A percentile compares a stretch with the other conserved stretches of the same genome.
Conservation (phyloP, 92 coral and sea anemone genomes). For the Hydrozoanthus gracilis region DNA sequence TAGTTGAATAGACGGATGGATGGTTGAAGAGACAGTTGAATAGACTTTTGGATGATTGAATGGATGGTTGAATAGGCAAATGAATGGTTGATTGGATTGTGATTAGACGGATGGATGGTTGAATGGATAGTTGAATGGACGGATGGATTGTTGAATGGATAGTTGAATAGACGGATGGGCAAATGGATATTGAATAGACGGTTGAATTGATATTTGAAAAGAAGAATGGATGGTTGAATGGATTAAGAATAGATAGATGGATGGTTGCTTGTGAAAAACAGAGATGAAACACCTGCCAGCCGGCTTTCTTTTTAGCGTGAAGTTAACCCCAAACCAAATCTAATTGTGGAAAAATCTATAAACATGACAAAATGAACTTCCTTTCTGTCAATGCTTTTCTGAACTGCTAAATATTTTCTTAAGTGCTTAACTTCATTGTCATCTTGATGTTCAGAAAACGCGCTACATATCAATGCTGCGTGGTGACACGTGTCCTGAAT, state of each 20-base stretch:
- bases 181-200: neutral
- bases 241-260: neutral
- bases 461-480: neutral
- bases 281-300: slow-evolving; percentile 2
- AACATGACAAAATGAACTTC: neutral
- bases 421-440: neutral
- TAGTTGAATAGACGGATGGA: neutral
- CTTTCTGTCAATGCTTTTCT: slow-evolving; percentile 9
- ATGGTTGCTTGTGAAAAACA: slow-evolving; percentile 3
- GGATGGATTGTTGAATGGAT: neutral
- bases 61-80: neutral
- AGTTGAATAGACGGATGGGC: neutral
- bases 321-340: neutral
- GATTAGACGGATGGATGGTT: neutral
- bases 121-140: no score
- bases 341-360: neutral
- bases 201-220: neutral
- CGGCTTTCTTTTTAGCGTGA: neutral
- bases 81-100: neutral
- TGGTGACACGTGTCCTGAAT: neutral
- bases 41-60: neutral
- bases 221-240: neutral
- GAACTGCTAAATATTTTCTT: slow-evolving; percentile 7
- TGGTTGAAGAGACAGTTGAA: neutral
- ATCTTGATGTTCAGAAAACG: neutral